Percentiles rank a stretch among this genome's conserved stretches.
These are phyloP conservation scores for Cenopis cana DNA, from an alignment of 2,888 invertebrate genomes.

Conservation along the genomic window DNA sequence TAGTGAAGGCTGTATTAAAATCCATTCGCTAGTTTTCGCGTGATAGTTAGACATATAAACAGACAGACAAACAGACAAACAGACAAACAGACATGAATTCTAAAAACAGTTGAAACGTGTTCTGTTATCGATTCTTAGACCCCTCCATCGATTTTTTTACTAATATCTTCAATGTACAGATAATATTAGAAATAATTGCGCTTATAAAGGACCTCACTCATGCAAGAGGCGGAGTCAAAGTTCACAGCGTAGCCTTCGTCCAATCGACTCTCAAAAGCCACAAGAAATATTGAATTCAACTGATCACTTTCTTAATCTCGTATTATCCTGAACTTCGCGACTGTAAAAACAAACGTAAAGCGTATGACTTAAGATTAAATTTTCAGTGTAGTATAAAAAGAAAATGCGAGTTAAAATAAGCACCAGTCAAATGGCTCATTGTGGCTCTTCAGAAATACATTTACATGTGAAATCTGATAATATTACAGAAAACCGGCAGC, in stretches of 20 bases:
- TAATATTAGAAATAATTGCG: conserved; percentile 33
- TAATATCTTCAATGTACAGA: too few species aligned
- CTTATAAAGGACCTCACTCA: conserved; percentile 38
- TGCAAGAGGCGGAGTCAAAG: conserved; percentile 65
- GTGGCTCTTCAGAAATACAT: conserved; percentile 21
- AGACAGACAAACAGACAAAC: too few species aligned
- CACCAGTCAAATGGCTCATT: conserved; percentile 11
- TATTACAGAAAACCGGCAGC: conserved; percentile 9
- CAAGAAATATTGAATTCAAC: conserved; percentile 61
- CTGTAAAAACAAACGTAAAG: background rate
- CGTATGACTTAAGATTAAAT: background rate
- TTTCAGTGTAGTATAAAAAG: background rate
- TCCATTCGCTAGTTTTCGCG: too few species aligned
- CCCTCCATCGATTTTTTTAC: too few species aligned
- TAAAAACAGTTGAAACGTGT: too few species aligned
- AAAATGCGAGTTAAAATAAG: background rate
- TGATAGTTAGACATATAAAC: too few species aligned
- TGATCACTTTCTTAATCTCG: background rate
- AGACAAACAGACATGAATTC: too few species aligned
- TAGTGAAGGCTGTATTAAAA: too few species aligned
- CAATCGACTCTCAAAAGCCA: conserved; percentile 79
- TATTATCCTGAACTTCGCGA: background rate
- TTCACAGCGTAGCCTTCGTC: conserved; percentile 75
- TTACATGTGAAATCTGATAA: conserved; percentile 24
- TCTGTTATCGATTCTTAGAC: too few species aligned